Evolutionary conservation across 2,113 vertebrate species (phyloP).

Genomic region (Aix galericulata): DNA sequence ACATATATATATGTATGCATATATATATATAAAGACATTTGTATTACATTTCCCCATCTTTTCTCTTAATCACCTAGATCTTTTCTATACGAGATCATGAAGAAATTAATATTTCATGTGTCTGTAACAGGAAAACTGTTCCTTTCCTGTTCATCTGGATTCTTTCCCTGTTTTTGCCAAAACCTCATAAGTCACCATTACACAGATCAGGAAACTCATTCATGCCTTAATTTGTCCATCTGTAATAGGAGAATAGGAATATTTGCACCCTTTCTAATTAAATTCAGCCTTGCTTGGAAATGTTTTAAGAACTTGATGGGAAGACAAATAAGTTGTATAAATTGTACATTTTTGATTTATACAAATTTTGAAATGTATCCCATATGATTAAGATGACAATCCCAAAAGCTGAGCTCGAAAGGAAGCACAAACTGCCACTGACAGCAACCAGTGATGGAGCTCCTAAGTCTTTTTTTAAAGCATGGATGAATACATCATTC

Average conservation of each 20-base stretch:
- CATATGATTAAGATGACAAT: not conserved
- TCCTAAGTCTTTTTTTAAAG: constrained; percentile 57
- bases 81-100: not conserved
- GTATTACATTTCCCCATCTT: not conserved
- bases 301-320: not conserved
- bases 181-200: not conserved
- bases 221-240: not conserved
- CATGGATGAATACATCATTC: constrained; percentile 38
- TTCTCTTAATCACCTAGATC: not conserved
- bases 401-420: constrained; percentile 44
- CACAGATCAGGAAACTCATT: not conserved
- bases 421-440: constrained; percentile 30
- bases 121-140: not conserved
- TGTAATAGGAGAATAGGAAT: not conserved
- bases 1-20: not conserved
- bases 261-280: not conserved
- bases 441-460: constrained; percentile 14
- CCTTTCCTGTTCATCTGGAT: not conserved
- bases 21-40: not conserved
- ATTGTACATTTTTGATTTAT: not conserved
- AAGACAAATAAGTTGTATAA: not conserved
- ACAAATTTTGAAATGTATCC: constrained; percentile 44
- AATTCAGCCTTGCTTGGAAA: not conserved
- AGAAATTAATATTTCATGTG: not conserved
- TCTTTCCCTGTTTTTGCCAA: not conserved